Conservation (phyloP, 1,140 invertebrate species). For the Drosophila sucinea region DNA sequence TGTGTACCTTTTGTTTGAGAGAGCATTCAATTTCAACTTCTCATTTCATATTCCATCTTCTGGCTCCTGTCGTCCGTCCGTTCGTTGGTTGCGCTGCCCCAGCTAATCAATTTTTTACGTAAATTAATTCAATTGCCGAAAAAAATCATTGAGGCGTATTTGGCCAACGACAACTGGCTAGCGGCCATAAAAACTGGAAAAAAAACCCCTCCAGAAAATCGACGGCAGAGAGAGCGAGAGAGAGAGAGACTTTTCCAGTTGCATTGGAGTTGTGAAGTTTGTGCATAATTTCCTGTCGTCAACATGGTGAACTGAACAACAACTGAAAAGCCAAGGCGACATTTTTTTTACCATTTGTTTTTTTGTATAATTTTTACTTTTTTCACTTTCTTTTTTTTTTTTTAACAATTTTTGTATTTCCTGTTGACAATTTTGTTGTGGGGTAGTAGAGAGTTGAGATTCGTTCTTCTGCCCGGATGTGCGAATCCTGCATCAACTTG, state of each 20-base stretch:
- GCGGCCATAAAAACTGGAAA: conserved; percentile 33
- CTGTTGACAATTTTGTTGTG: conserved; percentile 71
- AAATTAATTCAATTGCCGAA: conserved; percentile 83
- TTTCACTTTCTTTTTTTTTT: conserved; percentile 3
- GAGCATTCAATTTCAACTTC: background rate
- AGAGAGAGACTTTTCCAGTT: conserved; percentile 1
- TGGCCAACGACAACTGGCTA: conserved; percentile 45
- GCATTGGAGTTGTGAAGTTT: conserved; percentile 75
- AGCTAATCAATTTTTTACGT: conserved; percentile 81
- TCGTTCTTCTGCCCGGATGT: conserved; percentile 50
- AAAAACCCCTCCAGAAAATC: background rate
- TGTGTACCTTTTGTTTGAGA: too few species aligned
- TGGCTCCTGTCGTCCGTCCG: background rate
- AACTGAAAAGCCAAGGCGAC: conserved; percentile 40
- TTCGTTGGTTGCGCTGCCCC: background rate
- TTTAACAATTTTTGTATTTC: conserved; percentile 67
- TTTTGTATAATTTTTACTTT: conserved; percentile 9
- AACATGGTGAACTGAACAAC: conserved; percentile 40
- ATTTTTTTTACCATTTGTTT: conserved; percentile 35
- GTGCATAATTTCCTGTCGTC: conserved; percentile 82
- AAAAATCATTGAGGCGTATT: conserved; percentile 78
- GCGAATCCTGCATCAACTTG: conserved; percentile 54
- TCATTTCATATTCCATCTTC: background rate
- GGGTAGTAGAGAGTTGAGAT: conserved; percentile 14
- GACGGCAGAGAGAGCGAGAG: background rate